Evolutionary conservation across 2,797 vertebrate genomes (phyloP).

Genomic region (Myotis findleyi): DNA sequence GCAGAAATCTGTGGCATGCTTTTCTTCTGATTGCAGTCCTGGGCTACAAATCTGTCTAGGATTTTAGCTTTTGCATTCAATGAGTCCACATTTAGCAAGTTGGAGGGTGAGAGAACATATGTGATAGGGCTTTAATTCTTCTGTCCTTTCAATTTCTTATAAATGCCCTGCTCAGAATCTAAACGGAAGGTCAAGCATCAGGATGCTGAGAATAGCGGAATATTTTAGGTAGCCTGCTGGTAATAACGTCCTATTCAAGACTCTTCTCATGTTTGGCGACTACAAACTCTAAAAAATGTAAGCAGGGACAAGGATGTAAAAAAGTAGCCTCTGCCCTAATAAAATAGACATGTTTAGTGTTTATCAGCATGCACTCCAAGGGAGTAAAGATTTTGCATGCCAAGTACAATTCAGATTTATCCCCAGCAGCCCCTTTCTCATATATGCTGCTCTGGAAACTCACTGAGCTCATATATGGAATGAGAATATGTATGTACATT

Average conservation of each 20-base stretch:
- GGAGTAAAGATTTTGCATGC: neutral
- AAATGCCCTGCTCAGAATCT: constrained; percentile 1
- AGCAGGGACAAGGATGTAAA: neutral
- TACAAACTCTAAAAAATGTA: constrained; percentile 6
- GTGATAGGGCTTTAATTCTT: neutral
- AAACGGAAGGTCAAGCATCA: neutral
- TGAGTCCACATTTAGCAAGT: neutral
- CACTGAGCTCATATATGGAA: neutral
- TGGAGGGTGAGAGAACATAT: neutral
- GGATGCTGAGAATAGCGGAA: neutral
- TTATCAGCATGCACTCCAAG: neutral
- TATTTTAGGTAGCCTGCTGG: neutral
- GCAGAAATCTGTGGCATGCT: neutral
- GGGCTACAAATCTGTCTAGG: neutral
- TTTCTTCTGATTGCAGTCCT: neutral
- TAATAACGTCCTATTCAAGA: neutral
- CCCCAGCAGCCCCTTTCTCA: neutral
- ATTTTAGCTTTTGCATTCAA: neutral
- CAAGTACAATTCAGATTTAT: neutral
- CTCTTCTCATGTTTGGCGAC: constrained; percentile 5
- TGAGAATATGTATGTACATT: neutral
- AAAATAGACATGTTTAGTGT: neutral
- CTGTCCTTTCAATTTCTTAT: constrained; percentile 28
- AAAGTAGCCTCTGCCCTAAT: neutral
- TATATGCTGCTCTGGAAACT: constrained; percentile 38